Evolutionary conservation across 2,888 invertebrate species (phyloP), one percentile per base, ranked within the genome.

Genomic region (Macrostomum cliftonense): DNA sequence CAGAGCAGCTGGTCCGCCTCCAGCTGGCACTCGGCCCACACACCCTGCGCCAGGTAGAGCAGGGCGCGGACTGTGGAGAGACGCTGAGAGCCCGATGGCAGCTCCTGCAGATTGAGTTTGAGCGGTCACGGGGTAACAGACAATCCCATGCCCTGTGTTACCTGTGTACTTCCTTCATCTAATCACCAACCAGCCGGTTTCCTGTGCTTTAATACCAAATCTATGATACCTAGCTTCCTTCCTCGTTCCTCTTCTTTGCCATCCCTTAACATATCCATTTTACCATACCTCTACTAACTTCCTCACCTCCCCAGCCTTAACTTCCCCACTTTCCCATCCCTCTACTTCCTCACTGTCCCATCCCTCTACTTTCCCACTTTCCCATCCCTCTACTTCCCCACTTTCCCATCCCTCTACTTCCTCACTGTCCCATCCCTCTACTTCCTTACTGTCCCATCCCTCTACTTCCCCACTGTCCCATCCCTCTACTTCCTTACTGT

Each of bases 1-100:
- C 82, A 82, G 50, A 80, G 78, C 55, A 80, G 78, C 68, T 91
- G 89, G 58, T 91, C 87, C 46, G 83, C 80, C 63, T 88, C 88
- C 0, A 82, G 83, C 64, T 87, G 84, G 69, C 86, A 82, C 68
- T 91, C 89, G 1, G 82, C 64, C 59, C 64, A 70, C 21, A 62
- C 61, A 48, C 70, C 77, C 65, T 95, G 93, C 5, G 83, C 82
- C 55, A 97, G 74, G 67, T 97, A 97, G n/a, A 97, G 75, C 51
- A 95, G 78, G 61, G 88, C 85, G 51, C 89, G 76, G 1, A 88
- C 83, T 37, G 88, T 4, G 5, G 28, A 28, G 5, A 7, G 28
- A 9, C 40, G 40, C 17, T 17, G 17, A 9, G 40, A 9, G 9
- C 19, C 17, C 40, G 19, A 2, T 40, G 40, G 17, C 5, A 2